Evolutionary conservation across 1,140 invertebrate species (phyloP).

Genomic region (Eubasilissa regina): DNA sequence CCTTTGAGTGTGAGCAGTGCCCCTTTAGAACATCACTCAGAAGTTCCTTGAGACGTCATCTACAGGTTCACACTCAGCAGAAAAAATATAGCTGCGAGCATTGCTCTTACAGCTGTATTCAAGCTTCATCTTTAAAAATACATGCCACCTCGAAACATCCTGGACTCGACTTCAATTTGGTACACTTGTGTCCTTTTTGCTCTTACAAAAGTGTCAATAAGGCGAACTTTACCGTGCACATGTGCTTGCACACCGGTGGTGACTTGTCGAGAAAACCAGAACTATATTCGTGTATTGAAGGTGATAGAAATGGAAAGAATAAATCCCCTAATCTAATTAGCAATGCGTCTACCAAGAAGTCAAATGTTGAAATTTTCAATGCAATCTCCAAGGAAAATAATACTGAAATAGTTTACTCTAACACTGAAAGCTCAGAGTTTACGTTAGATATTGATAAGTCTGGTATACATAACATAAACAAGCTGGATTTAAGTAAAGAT

Average conservation of each 20-base stretch:
- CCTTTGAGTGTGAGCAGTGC: constrained; percentile 86
- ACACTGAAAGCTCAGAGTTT: neutral
- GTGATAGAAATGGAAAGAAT: neutral
- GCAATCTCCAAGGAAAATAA: neutral
- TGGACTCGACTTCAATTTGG: constrained; percentile 68
- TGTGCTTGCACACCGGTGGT: constrained; percentile 66
- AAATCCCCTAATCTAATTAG: constrained; percentile 53
- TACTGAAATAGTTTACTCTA: neutral
- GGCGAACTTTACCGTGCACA: constrained; percentile 70
- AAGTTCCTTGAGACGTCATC: constrained; percentile 86
- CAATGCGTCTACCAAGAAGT: neutral
- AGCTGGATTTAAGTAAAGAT: neutral
- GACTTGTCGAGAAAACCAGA: neutral
- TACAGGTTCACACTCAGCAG: constrained; percentile 82
- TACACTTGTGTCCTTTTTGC: constrained; percentile 72
- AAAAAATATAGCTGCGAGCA: constrained; percentile 81
- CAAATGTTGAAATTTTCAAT: constrained; percentile 6
- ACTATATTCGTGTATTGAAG: neutral
- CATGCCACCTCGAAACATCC: constrained; percentile 75
- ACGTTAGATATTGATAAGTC: constrained; percentile 9
- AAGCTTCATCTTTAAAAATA: constrained; percentile 76
- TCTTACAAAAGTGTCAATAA: constrained; percentile 73
- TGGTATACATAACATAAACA: neutral
- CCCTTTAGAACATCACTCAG: constrained; percentile 84
- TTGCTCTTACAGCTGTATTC: constrained; percentile 81